Percentiles rank a stretch among this genome's conserved stretches.
phyloP scores from a whole-genome alignment of 2,113 vertebrate genomes.

The Bettongia penicillata region DNA sequence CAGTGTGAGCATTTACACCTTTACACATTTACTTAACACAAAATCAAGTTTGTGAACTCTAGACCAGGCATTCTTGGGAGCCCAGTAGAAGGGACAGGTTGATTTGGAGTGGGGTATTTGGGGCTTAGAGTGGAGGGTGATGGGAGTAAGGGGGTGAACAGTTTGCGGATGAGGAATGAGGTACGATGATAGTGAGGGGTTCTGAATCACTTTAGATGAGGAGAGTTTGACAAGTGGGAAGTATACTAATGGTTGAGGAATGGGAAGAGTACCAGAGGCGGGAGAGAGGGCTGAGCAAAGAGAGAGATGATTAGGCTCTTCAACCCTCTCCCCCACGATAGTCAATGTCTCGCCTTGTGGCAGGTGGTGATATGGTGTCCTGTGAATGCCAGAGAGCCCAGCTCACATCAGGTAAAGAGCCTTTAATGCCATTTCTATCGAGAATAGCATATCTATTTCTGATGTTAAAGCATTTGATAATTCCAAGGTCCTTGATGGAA shows the following conservation, averaged over 20 bases:
- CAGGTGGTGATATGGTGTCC: too few species aligned
- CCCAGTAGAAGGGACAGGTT: neutral
- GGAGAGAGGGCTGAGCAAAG: neutral
- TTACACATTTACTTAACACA: neutral
- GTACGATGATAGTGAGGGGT: neutral
- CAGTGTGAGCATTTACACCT: neutral
- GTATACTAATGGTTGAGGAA: neutral
- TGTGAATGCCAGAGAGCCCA: neutral
- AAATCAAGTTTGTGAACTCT: neutral
- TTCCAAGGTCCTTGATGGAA: neutral
- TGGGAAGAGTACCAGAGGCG: neutral
- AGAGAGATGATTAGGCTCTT: neutral
- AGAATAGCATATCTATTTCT: neutral
- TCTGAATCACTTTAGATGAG: neutral
- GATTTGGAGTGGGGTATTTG: neutral
- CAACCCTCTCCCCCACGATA: neutral
- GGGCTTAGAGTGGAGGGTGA: neutral
- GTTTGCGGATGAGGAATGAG: neutral
- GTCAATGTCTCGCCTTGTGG: neutral
- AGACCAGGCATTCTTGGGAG: neutral
- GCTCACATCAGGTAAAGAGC: neutral
- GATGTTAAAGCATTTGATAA: neutral
- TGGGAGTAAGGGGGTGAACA: neutral
- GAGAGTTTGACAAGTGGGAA: neutral
- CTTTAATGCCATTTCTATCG: neutral